These are phyloP conservation scores for Squalus acanthias DNA, from an alignment of 2,797 vertebrate species.

Conservation along the genomic window DNA sequence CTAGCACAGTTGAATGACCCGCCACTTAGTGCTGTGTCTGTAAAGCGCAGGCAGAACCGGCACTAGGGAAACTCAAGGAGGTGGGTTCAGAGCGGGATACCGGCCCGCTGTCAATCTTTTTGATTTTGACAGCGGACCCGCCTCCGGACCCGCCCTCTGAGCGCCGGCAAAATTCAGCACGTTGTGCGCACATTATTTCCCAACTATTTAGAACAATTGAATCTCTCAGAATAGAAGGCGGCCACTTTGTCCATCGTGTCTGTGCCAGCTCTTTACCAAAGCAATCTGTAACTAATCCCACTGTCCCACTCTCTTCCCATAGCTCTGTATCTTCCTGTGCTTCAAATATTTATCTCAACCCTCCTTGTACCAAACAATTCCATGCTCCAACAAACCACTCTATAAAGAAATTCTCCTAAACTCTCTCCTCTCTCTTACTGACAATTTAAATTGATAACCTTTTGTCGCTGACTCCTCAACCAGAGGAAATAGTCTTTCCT, in stretches of 20 bases:
- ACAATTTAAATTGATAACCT: neutral
- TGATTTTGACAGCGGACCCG: too few relatives aligned
- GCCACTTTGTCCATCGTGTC: neutral
- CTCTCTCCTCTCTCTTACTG: neutral
- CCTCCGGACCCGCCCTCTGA: too few relatives aligned
- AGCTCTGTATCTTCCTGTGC: neutral
- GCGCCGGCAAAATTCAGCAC: too few relatives aligned
- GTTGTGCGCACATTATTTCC: neutral
- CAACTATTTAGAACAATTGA: neutral
- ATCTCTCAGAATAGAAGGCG: neutral
- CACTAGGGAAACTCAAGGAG: too few relatives aligned
- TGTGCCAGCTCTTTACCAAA: neutral
- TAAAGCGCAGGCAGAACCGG: too few relatives aligned
- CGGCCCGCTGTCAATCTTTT: too few relatives aligned
- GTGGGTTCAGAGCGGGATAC: too few relatives aligned
- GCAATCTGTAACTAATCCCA: neutral
- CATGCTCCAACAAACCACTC: too few relatives aligned
- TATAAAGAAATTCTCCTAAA: neutral
- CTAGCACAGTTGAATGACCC: too few relatives aligned
- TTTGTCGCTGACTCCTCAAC: neutral
- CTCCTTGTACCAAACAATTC: neutral
- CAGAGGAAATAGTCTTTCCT: too few relatives aligned
- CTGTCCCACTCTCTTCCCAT: neutral
- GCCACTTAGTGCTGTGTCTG: too few relatives aligned
- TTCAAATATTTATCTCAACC: neutral